Evolutionary conservation across 2,113 vertebrate genomes (phyloP).

Genomic region (Ancistrus triradiatus): DNA sequence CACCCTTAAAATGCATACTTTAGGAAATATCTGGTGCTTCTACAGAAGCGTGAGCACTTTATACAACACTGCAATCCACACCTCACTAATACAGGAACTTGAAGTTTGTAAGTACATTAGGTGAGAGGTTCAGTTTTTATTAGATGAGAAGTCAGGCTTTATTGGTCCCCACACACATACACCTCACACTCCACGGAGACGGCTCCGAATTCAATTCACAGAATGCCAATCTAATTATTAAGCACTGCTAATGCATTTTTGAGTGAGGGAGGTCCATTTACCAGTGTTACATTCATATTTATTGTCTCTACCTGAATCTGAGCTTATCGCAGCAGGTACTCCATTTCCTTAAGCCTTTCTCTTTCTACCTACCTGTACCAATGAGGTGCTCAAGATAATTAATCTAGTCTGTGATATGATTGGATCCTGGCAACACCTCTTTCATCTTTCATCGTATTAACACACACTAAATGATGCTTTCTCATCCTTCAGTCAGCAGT

Average conservation of each 20-base stretch:
- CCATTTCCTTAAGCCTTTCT: neutral
- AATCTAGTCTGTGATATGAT: slow-evolving; percentile 30
- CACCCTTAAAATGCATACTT: too few relatives aligned
- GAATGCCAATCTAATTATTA: slow-evolving; percentile 21
- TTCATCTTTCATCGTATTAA: slow-evolving; percentile 18
- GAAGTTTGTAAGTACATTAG: neutral
- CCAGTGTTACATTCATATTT: slow-evolving; percentile 26
- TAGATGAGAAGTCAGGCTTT: slow-evolving; percentile 3
- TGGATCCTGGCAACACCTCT: slow-evolving; percentile 14
- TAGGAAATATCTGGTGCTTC: too few relatives aligned
- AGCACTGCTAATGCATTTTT: neutral
- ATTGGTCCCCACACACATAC: slow-evolving; percentile 14
- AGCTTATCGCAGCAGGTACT: slow-evolving; percentile 36
- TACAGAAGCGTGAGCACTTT: neutral
- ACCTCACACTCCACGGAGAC: neutral
- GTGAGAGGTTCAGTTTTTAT: slow-evolving; percentile 3
- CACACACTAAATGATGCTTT: slow-evolving; percentile 23
- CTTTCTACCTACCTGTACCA: slow-evolving; percentile 26
- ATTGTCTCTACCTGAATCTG: slow-evolving; percentile 34
- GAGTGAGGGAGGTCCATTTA: slow-evolving; percentile 11
- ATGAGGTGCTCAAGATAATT: slow-evolving; percentile 38
- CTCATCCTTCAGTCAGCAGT: slow-evolving; percentile 41
- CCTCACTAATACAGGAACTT: neutral
- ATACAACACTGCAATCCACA: slow-evolving; percentile 11
- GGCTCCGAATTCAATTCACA: slow-evolving; percentile 31